phyloP scores from a whole-genome alignment of 2,888 invertebrate species.

The Drosophila helvetica region DNA sequence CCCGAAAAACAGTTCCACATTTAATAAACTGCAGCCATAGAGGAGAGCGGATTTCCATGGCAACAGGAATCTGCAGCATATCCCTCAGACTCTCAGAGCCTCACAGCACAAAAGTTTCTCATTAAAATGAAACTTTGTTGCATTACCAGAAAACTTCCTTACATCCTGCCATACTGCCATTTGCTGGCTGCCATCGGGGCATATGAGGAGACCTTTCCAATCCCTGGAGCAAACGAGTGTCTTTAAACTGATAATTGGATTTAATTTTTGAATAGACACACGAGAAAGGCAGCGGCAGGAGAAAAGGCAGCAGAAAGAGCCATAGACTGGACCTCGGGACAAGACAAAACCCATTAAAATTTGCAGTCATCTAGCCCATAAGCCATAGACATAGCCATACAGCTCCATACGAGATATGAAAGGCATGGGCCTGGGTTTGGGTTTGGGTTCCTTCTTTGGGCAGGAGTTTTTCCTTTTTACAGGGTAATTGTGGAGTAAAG shows the following conservation, averaged over 20 bases:
- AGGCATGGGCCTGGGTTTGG: not conserved
- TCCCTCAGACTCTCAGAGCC: constrained; percentile 28
- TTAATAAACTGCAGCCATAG: constrained; percentile 35
- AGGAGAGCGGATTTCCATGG: not conserved
- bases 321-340: constrained; percentile 24
- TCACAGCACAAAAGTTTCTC: constrained; percentile 74
- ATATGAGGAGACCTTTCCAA: constrained; percentile 35
- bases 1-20: constrained; percentile 18
- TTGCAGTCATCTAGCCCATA: constrained; percentile 45
- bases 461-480: constrained; percentile 50
- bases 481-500: not conserved
- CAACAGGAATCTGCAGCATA: constrained; percentile 28
- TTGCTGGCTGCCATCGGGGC: constrained; percentile 33
- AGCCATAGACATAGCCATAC: constrained; percentile 50
- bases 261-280: constrained; percentile 73
- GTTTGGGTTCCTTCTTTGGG: constrained; percentile 30
- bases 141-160: constrained; percentile 55
- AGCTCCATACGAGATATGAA: constrained; percentile 28
- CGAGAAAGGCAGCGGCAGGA: constrained; percentile 2
- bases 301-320: constrained; percentile 1
- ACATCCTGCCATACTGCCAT: constrained; percentile 28
- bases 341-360: constrained; percentile 54
- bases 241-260: constrained; percentile 79
- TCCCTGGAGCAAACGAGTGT: constrained; percentile 65
- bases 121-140: constrained; percentile 76